These are phyloP conservation scores for Nesospiza acunhae DNA, from an alignment of 2,113 vertebrate genomes.

Conservation along the genomic window DNA sequence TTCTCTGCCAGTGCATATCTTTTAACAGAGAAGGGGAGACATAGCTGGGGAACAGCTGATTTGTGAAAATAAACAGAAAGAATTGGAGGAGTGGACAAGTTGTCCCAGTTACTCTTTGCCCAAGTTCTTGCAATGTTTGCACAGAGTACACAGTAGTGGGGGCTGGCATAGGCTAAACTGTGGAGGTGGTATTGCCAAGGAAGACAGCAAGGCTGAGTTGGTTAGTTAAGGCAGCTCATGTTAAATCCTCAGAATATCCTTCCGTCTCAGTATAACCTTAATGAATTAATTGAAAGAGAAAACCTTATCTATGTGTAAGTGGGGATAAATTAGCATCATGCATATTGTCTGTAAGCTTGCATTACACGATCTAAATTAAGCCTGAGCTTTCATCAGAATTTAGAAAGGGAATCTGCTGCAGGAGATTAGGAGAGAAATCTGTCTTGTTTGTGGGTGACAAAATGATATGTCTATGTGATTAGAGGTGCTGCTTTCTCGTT, in stretches of 20 bases:
- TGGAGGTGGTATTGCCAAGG: not conserved
- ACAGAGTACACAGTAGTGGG: not conserved
- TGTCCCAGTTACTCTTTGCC: not conserved
- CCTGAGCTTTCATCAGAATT: not conserved
- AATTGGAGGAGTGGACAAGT: not conserved
- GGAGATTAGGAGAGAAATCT: not conserved
- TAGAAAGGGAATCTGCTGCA: not conserved
- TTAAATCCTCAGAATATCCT: not conserved
- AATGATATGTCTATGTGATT: not conserved
- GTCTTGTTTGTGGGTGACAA: not conserved
- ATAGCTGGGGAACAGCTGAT: not conserved
- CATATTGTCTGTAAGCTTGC: not conserved
- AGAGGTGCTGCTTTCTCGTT: not conserved
- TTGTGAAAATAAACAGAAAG: not conserved
- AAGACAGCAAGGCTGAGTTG: not conserved
- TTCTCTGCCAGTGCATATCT: not conserved
- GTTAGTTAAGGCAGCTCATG: not conserved
- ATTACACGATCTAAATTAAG: not conserved
- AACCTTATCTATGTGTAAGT: not conserved
- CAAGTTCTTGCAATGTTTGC: not conserved
- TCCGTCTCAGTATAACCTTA: conserved; percentile 23
- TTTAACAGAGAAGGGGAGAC: not conserved
- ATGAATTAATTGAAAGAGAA: conserved; percentile 40
- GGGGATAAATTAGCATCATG: not conserved
- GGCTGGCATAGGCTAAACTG: not conserved